phyloP scores from a whole-genome alignment of 2,888 invertebrate species.

The Aleiodes alternator region DNA sequence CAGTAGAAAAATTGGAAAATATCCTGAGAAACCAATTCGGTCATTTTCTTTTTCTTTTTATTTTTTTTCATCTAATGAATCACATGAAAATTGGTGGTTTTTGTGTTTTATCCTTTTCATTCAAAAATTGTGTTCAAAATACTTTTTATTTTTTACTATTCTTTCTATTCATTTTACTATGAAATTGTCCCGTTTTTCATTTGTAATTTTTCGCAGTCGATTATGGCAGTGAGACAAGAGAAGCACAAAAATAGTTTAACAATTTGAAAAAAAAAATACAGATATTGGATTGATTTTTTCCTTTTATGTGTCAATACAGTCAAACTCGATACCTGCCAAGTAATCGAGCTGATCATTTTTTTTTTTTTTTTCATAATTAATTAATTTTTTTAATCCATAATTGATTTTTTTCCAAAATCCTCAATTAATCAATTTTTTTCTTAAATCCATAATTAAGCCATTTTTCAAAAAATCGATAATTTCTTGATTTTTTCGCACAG shows the following conservation, averaged over 20 bases:
- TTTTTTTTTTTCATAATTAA: not conserved
- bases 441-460: no score
- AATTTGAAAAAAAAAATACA: not conserved
- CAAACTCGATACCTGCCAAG: not conserved
- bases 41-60: not conserved
- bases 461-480: not conserved
- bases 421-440: not conserved
- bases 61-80: not conserved
- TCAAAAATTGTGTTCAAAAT: no score
- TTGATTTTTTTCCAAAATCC: no score
- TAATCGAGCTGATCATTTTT: not conserved
- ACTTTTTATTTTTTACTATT: no score
- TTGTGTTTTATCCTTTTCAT: not conserved
- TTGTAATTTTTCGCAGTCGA: conserved; percentile 9
- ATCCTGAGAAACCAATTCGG: conserved; percentile 11
- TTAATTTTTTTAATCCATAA: no score
- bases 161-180: not conserved
- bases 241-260: conserved; percentile 1
- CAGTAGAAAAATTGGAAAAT: conserved; percentile 16
- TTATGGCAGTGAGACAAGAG: conserved; percentile 31
- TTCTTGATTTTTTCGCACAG: not conserved
- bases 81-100: conserved; percentile 11
- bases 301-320: conserved; percentile 9
- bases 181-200: not conserved
- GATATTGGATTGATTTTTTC: not conserved